A percentile compares a stretch with the other conserved stretches of the same genome.
These are phyloP conservation scores for Platalea minor DNA, from an alignment of 2,797 vertebrate genomes.

Conservation along the genomic window DNA sequence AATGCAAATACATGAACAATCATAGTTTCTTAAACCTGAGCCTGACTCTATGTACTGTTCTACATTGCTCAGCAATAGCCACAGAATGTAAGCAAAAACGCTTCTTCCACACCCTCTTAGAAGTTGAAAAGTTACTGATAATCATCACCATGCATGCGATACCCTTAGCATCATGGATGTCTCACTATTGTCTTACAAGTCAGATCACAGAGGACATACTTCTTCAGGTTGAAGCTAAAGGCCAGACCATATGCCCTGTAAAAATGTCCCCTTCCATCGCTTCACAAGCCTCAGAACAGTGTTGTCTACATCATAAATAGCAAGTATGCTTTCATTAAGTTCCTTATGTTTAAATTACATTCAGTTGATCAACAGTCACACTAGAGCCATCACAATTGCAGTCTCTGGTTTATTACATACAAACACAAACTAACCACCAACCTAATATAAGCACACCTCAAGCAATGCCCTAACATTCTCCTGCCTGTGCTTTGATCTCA, in stretches of 20 bases:
- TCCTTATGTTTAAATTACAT: not conserved
- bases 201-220: not conserved
- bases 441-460: not conserved
- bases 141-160: not conserved
- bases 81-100: not conserved
- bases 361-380: not conserved
- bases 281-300: not conserved
- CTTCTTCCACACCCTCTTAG: not conserved
- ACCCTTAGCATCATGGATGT: not conserved
- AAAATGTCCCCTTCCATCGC: not conserved
- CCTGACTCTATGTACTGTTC: not conserved
- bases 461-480: not conserved
- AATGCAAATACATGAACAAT: not conserved
- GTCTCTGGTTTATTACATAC: not conserved
- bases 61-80: not conserved
- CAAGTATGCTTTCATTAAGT: not conserved
- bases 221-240: not conserved
- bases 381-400: not conserved
- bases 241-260: not conserved
- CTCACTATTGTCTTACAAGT: not conserved
- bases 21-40: not conserved
- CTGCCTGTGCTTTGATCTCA: slow-evolving; percentile 14
- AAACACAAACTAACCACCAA: not conserved
- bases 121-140: not conserved
- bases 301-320: not conserved